phyloP scores from a whole-genome alignment of 1,140 invertebrate genomes.

The Tribolium madens region DNA sequence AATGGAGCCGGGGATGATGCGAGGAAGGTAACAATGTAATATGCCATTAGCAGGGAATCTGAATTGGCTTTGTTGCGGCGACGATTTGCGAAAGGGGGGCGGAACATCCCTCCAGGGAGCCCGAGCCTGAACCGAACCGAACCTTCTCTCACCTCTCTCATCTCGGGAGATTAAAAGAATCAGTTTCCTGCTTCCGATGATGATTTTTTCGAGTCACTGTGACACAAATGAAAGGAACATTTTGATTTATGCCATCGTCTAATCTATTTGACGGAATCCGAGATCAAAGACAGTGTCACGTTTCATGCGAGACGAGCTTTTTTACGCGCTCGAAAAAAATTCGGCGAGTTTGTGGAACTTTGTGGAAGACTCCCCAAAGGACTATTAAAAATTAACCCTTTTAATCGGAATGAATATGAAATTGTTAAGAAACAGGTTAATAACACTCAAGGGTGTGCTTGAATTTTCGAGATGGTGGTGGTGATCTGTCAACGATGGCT shows the following conservation, averaged over 20 bases:
- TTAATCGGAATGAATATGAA: conserved; percentile 38
- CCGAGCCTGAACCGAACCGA: too few species aligned
- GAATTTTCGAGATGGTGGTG: not conserved
- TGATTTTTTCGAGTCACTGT: too few species aligned
- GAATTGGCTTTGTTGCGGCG: conserved; percentile 66
- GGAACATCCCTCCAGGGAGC: conserved; percentile 17
- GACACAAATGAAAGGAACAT: conserved; percentile 40
- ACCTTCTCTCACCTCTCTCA: not conserved
- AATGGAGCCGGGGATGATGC: conserved; percentile 55
- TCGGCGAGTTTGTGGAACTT: not conserved
- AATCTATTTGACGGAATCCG: conserved; percentile 39
- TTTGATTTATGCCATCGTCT: conserved; percentile 39
- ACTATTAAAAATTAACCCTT: conserved; percentile 38
- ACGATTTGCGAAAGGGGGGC: conserved; percentile 48
- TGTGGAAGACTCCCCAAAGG: conserved; percentile 12
- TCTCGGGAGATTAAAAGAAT: not conserved
- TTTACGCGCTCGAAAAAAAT: not conserved
- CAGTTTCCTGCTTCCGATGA: too few species aligned
- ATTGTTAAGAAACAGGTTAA: conserved; percentile 39
- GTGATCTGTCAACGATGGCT: not conserved
- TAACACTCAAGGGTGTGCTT: not conserved
- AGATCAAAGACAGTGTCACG: conserved; percentile 44
- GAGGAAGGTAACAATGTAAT: conserved; percentile 66
- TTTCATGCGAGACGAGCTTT: not conserved
- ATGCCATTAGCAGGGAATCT: conserved; percentile 66